Conservation (phyloP, 1,140 invertebrate genomes). For the Drosophila orena region DNA sequence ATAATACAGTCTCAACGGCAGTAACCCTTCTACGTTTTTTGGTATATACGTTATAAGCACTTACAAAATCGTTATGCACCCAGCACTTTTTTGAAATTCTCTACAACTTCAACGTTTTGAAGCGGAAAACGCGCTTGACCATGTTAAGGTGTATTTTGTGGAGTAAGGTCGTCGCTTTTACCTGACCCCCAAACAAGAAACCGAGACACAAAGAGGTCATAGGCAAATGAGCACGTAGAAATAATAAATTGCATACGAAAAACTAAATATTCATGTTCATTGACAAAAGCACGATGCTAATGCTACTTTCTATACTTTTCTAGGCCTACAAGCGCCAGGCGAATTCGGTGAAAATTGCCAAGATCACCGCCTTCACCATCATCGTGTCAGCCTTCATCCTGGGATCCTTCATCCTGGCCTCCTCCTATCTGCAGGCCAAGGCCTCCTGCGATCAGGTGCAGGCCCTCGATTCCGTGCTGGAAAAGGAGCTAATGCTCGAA, state of each 20-base stretch:
- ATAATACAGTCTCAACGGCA: background rate
- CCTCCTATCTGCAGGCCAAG: conserved; percentile 92
- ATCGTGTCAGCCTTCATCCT: conserved; percentile 91
- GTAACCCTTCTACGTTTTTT: background rate
- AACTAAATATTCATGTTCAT: background rate
- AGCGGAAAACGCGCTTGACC: conserved; percentile 53
- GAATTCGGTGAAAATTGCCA: conserved; percentile 91
- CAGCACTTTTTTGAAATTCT: conserved; percentile 6
- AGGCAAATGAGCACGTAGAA: conserved; percentile 50
- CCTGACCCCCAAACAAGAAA: conserved; percentile 30
- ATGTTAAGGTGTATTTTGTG: conserved; percentile 34
- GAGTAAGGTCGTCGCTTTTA: conserved; percentile 47
- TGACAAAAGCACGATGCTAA: conserved; percentile 7
- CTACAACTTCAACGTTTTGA: conserved; percentile 19
- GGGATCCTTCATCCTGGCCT: conserved; percentile 91
- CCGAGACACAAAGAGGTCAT: conserved; percentile 55
- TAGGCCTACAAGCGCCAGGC: conserved; percentile 91
- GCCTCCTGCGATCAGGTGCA: conserved; percentile 89
- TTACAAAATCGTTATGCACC: conserved; percentile 13
- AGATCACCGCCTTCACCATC: conserved; percentile 91
- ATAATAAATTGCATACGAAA: conserved; percentile 10
- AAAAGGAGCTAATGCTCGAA: conserved; percentile 88
- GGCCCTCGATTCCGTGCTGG: conserved; percentile 87
- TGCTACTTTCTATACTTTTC: conserved; percentile 51
- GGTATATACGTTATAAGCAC: background rate